Percentiles rank a stretch among this genome's conserved stretches.
Evolutionary conservation across 2,113 vertebrate genomes (phyloP).

Genomic region (Chloropsis hardwickii): DNA sequence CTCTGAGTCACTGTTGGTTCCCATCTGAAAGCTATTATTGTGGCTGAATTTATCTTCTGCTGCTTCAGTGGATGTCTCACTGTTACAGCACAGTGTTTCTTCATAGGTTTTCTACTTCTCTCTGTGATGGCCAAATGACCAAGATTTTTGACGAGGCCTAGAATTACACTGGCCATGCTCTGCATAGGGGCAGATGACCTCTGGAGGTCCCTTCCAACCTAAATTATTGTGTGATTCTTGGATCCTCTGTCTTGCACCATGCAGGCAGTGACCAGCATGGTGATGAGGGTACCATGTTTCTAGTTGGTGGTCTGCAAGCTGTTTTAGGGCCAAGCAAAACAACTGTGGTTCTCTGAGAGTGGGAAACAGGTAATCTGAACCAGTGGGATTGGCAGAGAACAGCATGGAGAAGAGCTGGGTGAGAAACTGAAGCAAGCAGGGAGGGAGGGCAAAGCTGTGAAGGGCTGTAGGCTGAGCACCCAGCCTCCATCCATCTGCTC

Average conservation of each 20-base stretch:
- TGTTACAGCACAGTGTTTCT: neutral
- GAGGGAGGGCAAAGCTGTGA: neutral
- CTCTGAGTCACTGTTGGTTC: neutral
- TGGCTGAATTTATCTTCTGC: neutral
- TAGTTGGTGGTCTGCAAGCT: neutral
- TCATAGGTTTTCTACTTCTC: neutral
- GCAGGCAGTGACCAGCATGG: neutral
- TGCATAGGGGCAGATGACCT: accelerated
- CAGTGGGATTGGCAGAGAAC: neutral
- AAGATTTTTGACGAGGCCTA: neutral
- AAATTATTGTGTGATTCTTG: neutral
- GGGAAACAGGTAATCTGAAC: neutral
- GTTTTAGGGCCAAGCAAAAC: neutral
- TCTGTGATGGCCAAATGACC: neutral
- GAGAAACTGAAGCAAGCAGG: neutral
- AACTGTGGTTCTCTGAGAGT: neutral
- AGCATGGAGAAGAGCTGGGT: accelerated
- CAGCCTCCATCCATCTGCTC: neutral
- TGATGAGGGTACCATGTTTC: accelerated
- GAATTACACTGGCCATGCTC: neutral
- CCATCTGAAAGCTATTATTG: neutral
- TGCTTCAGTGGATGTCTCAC: neutral
- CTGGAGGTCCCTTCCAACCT: neutral
- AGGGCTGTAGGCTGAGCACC: neutral
- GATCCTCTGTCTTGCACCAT: neutral